Conservation (phyloP, 30 jellyfish, hydroid and myxozoan genomes). For the Chironex yamaguchii region DNA sequence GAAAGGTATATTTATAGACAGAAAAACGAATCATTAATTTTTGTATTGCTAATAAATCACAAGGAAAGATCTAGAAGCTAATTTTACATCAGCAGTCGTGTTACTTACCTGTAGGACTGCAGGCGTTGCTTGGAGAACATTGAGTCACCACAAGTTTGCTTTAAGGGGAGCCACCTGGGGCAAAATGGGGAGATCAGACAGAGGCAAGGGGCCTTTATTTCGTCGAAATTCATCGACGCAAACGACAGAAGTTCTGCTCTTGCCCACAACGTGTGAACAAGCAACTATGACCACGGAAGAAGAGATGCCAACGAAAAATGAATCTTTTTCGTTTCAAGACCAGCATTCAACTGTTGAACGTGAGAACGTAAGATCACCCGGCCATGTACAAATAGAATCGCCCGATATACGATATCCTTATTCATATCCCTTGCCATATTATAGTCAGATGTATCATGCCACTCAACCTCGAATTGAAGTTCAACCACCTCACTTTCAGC, state of each 20-base stretch:
- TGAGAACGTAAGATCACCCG: too few relatives aligned
- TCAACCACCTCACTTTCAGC: background rate
- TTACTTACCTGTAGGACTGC: too few relatives aligned
- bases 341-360: too few relatives aligned
- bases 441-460: background rate
- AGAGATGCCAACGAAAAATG: background rate
- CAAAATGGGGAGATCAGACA: background rate
- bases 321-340: too few relatives aligned
- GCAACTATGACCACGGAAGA: background rate
- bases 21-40: too few relatives aligned
- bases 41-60: too few relatives aligned
- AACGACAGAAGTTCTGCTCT: background rate
- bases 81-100: too few relatives aligned
- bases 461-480: background rate
- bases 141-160: too few relatives aligned
- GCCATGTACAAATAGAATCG: background rate
- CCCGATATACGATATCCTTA: background rate
- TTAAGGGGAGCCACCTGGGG: background rate
- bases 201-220: background rate
- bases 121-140: too few relatives aligned
- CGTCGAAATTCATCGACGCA: background rate
- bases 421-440: background rate
- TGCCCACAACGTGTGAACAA: background rate
- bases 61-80: too few relatives aligned
- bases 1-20: too few relatives aligned